Evolutionary conservation across 2,888 invertebrate genomes (phyloP).

Genomic region (Mayetiola destructor): DNA sequence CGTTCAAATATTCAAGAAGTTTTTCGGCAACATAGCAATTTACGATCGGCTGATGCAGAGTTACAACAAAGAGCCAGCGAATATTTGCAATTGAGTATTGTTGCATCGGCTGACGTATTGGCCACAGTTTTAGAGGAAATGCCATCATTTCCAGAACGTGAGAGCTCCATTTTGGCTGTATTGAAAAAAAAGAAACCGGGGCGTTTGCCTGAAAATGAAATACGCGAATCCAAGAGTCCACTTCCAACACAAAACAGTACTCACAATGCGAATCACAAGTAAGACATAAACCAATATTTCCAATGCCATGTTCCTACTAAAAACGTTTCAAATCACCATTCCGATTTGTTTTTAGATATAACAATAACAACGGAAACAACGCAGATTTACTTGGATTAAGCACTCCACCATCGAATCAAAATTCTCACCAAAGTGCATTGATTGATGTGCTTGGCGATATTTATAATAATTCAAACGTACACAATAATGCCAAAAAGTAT

Average conservation of each 20-base stretch:
- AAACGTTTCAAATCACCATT: no score
- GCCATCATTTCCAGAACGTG: constrained; percentile 98
- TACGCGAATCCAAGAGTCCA: constrained; percentile 70
- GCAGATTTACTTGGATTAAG: constrained; percentile 79
- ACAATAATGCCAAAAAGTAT: constrained; percentile 79
- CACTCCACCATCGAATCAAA: constrained; percentile 59
- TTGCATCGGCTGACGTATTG: constrained; percentile 91
- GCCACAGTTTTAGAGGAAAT: constrained; percentile 98
- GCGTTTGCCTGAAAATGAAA: constrained; percentile 76
- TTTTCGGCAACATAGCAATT: constrained; percentile 84
- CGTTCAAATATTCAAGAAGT: constrained; percentile 91
- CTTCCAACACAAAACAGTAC: constrained; percentile 36
- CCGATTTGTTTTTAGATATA: constrained; percentile 5
- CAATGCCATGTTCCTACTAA: no score
- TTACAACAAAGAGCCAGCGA: constrained; percentile 96
- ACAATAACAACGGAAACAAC: constrained; percentile 36
- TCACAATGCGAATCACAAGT: constrained; percentile 38
- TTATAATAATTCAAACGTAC: constrained; percentile 54
- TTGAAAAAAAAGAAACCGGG: constrained; percentile 97
- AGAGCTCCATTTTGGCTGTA: constrained; percentile 93
- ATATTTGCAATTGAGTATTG: constrained; percentile 89
- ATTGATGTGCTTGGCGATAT: constrained; percentile 87
- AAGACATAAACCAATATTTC: constrained; percentile 9
- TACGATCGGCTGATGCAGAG: constrained; percentile 95
- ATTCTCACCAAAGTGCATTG: constrained; percentile 60